Evolutionary conservation across 2,888 invertebrate species (phyloP), one percentile per base, ranked within the genome.

Genomic region (Agelastica alni): DNA sequence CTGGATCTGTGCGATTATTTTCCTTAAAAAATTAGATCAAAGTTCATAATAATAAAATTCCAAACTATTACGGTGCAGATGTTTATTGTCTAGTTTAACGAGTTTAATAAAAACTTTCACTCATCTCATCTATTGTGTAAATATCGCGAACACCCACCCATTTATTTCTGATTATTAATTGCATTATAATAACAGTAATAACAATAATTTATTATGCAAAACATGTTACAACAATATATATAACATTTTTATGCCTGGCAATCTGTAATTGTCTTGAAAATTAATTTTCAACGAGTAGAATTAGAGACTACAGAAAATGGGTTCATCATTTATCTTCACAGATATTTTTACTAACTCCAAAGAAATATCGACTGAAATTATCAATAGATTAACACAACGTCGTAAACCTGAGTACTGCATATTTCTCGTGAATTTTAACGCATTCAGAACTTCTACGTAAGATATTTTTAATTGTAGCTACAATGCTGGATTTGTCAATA

Each of bases 181-280:
- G 47, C 37, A 47, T 16, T 47, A 39, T 47, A 47, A 47, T 47
- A 37, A 46, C 46, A 37, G 30, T 47, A 47, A 47, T 47, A 37
- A n/a, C 28, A 36, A 17, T 47, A 37, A 37, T 47, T 37, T 47
- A 47, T 47, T 39, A 28, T 30, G 47, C 30, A 43, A 43, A 43
- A 28, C 22, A 4, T 28, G 17, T 30, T 43, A 43, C 17, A 28
- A 43, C 42, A 28, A 43, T 43, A 43, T 17, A n/a, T 10, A 43
- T n/a, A 26, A 17, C 14, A 28, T 13, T 10, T 34, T 34, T 9
- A 6, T 36, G 6, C 20, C 18, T 12, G 18, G 12, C 22, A 12
- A 10, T 20, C 39, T 20, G 7, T 39, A 39, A 39, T 39, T 39
- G 20, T 9, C 4, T 37, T 9, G 37, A 37, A 37, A 16, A 37